Evolutionary conservation across 1,140 invertebrate species (phyloP), one percentile per base, ranked within the genome.

Genomic region (Zaprionus nigranus): DNA sequence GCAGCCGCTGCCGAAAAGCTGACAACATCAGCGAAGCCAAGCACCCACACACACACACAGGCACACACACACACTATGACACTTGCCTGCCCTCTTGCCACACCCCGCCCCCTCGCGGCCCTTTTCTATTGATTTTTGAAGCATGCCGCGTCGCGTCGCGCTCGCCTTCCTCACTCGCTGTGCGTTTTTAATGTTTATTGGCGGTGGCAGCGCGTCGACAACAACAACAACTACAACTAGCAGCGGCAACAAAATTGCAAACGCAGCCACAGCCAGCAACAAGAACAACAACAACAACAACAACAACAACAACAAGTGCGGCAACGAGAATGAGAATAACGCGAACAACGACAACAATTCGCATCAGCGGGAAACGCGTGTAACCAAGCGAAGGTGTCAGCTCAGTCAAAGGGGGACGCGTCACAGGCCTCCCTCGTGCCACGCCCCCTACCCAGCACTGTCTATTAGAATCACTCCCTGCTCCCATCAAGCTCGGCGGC

Each of bases 131-230:
- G 73, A 81, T 87, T 88, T 87, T 81, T 68, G 63, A 87, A 79
- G 84, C 88, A 88, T 43, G 67, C 63, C 51, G 72, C 36, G 17
- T 51, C 57, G 61, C 36, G 30, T 30, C 30, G 9, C 30, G 30
- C 9, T 34, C 30, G 7, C 30, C 30, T 34, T 34, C 9, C 51
- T 43, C 54, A 15, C 67, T 62, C 61, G 56, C 63, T 62, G 64
- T 69, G 64, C 75, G 69, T 72, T 78, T 84, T 78, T 75, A 84
- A 84, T 84, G 82, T 80, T 83, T 82, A 84, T 80, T 82, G 81
- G 66, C 70, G 74, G 80, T 77, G 80, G 81, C 81, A 73, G 28
- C 38, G 53, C n/a, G 59, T 40, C 72, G 56, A 43, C 56, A 58
- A 62, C 62, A 58, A 62, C 62, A 66, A 43, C 36, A 64, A 64